Conservation (phyloP, 1,140 invertebrate genomes). For the Muscidifurax raptorellus region DNA sequence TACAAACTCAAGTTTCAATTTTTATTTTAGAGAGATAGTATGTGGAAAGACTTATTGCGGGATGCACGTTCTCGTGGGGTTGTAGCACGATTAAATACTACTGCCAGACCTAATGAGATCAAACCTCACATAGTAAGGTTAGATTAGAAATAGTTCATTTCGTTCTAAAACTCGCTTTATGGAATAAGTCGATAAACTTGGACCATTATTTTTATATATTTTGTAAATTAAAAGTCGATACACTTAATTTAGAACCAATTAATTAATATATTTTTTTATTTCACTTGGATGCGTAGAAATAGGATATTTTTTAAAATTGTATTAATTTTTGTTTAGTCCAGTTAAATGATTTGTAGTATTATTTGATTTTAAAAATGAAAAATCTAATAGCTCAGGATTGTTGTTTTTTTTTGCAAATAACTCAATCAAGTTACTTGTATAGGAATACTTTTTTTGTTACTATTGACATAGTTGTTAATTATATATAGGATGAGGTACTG, state of each 20-base stretch:
- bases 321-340: slow-evolving; percentile 1
- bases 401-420: neutral
- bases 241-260: neutral
- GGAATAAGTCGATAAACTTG: neutral
- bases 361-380: slow-evolving; percentile 26
- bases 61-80: slow-evolving; percentile 62
- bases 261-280: slow-evolving; percentile 14
- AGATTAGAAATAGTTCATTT: slow-evolving; percentile 18
- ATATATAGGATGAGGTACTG: neutral
- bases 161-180: neutral
- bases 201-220: slow-evolving; percentile 27
- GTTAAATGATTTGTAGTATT: neutral
- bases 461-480: no score
- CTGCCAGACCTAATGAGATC: slow-evolving; percentile 54
- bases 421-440: slow-evolving; percentile 6
- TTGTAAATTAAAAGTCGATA: slow-evolving; percentile 7
- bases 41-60: slow-evolving; percentile 67
- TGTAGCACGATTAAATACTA: slow-evolving; percentile 56
- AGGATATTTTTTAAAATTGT: neutral
- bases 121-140: slow-evolving; percentile 51
- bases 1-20: neutral
- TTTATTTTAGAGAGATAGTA: slow-evolving; percentile 65
- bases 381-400: neutral
- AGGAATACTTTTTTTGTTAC: neutral
- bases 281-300: neutral